Conservation (phyloP, 2,113 vertebrate genomes). For the Galeopterus variegatus region DNA sequence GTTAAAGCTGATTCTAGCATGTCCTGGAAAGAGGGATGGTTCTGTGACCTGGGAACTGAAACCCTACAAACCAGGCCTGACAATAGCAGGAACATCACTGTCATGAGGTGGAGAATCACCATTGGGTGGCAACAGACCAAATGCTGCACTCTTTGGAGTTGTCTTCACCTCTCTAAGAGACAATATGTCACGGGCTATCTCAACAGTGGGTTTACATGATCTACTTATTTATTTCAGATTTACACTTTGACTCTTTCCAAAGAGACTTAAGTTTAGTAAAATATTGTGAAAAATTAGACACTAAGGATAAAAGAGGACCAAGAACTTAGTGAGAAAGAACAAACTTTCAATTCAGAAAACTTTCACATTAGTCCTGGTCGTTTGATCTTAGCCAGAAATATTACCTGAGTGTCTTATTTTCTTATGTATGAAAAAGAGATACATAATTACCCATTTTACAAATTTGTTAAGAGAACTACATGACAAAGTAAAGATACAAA, state of each 20-base stretch:
- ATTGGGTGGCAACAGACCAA: not conserved
- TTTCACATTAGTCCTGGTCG: not conserved
- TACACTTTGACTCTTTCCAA: not conserved
- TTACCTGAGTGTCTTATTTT: not conserved
- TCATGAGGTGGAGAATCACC: not conserved
- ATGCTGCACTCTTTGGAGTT: not conserved
- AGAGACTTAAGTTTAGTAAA: not conserved
- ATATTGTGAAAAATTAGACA: not conserved
- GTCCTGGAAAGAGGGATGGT: not conserved
- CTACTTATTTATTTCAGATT: slow-evolving; percentile 28
- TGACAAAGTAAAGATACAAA: not conserved
- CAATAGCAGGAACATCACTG: fast-evolving
- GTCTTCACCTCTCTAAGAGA: not conserved
- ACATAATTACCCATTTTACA: not conserved
- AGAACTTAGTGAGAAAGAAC: not conserved
- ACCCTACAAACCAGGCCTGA: not conserved
- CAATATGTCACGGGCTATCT: not conserved
- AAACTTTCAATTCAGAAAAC: not conserved
- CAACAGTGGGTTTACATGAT: not conserved
- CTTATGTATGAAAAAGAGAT: not conserved
- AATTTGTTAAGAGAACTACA: not conserved
- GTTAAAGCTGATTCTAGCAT: not conserved
- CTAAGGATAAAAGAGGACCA: not conserved
- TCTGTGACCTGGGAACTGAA: not conserved
- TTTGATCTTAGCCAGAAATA: not conserved